Evolutionary conservation across 2,797 vertebrate species (phyloP).

Genomic region (Muraenolepis orangiensis): DNA sequence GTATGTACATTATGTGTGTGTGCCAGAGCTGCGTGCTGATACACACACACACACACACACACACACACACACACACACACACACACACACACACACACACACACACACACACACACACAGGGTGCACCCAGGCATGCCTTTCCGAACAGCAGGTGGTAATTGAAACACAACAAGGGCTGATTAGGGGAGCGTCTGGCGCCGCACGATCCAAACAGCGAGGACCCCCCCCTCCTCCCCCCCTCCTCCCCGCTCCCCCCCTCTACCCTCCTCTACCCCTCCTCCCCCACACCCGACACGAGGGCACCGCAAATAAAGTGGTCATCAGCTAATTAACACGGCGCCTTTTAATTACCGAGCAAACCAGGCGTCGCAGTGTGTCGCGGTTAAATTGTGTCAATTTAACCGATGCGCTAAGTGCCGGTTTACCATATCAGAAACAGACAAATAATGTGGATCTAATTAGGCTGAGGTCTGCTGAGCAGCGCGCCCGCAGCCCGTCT

Average conservation of each 20-base stretch:
- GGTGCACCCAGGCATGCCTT: constrained; percentile 88
- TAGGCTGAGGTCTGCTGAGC: constrained; percentile 99
- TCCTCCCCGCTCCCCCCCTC: constrained; percentile 82
- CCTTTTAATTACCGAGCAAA: constrained; percentile 99
- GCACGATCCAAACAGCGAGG: constrained; percentile 97
- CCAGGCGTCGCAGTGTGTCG: constrained; percentile 98
- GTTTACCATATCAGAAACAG: constrained; percentile 99
- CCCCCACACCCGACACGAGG: constrained; percentile 88
- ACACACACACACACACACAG: background rate
- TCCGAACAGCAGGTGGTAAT: constrained; percentile 99
- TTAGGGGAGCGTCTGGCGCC: constrained; percentile 99
- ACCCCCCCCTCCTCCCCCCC: constrained; percentile 75
- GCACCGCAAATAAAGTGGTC: constrained; percentile 99
- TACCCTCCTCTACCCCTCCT: too few relatives aligned
- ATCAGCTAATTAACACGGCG: constrained; percentile 99
- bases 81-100: too few relatives aligned
- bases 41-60: too few relatives aligned
- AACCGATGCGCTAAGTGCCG: constrained; percentile 99
- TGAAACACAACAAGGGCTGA: constrained; percentile 99
- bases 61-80: too few relatives aligned
- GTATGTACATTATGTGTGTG: too few relatives aligned
- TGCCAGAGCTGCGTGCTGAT: too few relatives aligned
- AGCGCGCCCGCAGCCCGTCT: constrained; percentile 96
- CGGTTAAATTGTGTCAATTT: constrained; percentile 99
- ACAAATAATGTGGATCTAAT: constrained; percentile 99